phyloP scores from a whole-genome alignment of 1,140 invertebrate species.

The Apis laboriosa region DNA sequence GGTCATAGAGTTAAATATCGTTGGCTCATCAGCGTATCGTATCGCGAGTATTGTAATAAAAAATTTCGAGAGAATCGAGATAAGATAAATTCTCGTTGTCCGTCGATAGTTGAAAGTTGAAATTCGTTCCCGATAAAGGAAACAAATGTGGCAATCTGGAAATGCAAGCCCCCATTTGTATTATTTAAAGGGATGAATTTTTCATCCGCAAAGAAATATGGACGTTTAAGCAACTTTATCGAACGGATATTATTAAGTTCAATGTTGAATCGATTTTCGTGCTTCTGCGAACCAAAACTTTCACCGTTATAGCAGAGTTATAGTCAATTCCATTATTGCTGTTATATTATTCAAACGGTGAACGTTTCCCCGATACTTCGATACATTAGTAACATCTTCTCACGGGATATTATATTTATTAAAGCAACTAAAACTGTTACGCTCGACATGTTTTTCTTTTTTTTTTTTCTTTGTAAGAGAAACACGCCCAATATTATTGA shows the following conservation, averaged over 20 bases:
- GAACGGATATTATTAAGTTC: not conserved
- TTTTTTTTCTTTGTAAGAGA: too few species aligned
- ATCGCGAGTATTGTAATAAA: not conserved
- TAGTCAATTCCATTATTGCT: slow-evolving; percentile 34
- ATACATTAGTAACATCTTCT: slow-evolving; percentile 1
- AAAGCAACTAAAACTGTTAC: too few species aligned
- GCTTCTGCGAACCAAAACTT: not conserved
- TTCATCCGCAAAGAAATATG: not conserved
- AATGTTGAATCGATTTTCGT: slow-evolving; percentile 14
- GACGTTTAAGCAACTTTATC: slow-evolving; percentile 1
- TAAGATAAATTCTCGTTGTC: not conserved
- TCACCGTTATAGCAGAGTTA: not conserved
- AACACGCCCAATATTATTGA: too few species aligned
- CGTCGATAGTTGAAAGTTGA: not conserved
- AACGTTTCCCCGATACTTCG: slow-evolving; percentile 16
- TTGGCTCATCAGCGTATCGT: not conserved
- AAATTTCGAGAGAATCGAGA: too few species aligned
- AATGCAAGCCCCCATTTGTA: not conserved
- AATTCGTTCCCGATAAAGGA: not conserved
- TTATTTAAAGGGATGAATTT: not conserved
- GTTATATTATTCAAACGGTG: slow-evolving; percentile 24
- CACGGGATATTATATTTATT: not conserved
- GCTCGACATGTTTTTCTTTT: too few species aligned
- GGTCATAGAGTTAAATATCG: too few species aligned
- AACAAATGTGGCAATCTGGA: not conserved